Conservation (phyloP, 2,113 vertebrate species). For the Anarhynchus alexandrinus region DNA sequence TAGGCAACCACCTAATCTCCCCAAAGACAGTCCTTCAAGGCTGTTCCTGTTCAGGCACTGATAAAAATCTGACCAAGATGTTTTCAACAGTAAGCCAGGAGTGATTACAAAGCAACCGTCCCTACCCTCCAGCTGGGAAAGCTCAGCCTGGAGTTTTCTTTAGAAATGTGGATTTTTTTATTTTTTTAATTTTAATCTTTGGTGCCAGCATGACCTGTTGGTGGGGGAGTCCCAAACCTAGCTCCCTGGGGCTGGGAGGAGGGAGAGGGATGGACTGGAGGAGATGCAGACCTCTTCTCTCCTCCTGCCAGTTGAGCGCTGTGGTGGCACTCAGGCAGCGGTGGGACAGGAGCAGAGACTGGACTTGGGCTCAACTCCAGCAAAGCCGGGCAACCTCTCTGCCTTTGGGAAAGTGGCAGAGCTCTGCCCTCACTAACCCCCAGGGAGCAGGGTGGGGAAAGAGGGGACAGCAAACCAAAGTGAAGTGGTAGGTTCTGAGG, state of each 20-base stretch:
- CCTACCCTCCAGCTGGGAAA: conserved; percentile 6
- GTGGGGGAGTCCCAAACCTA: neutral
- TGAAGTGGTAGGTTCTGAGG: neutral
- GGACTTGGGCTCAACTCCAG: neutral
- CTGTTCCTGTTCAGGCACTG: conserved; percentile 28
- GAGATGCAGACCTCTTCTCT: neutral
- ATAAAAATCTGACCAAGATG: conserved; percentile 53
- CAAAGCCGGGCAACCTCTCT: neutral
- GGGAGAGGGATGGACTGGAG: neutral
- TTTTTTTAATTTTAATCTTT: neutral
- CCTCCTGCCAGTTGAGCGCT: fast-evolving
- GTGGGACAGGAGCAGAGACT: neutral
- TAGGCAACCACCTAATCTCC: conserved; percentile 23
- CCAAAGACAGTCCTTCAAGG: neutral
- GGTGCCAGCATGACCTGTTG: neutral
- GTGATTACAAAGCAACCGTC: conserved; percentile 30
- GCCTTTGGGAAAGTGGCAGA: neutral
- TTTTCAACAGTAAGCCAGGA: conserved; percentile 43
- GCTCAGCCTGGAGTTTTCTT: neutral
- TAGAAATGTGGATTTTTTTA: neutral
- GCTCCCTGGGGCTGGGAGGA: neutral
- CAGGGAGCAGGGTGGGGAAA: neutral
- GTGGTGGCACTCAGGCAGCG: fast-evolving
- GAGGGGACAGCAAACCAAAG: neutral
- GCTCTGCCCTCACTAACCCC: neutral